Evolutionary conservation across 2,888 invertebrate genomes (phyloP), one percentile per base, ranked within the genome.

Genomic region (Ochlodes sylvanus): DNA sequence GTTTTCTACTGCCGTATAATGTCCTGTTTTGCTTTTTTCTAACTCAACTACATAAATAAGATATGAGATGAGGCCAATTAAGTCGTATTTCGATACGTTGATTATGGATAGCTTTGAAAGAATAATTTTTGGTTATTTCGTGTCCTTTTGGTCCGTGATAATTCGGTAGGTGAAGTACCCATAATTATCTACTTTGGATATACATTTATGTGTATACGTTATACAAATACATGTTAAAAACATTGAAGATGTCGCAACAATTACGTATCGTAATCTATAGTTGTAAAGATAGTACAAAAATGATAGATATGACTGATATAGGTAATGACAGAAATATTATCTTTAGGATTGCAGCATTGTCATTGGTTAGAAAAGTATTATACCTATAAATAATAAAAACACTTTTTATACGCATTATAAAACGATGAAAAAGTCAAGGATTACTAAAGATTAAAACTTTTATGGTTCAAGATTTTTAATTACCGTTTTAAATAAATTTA

Each of bases 211-310:
- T 2, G 27, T 27, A 27, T 27, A 27, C 47, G 17, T 47, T 47
- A 17, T 47, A 27, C 7, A 55, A 55, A 55, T 55, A 55, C 4
- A 27, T 55, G 6, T 41, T 14, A 63, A 63, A 44, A 42, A 54
- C 44, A 57, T 65, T 57, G 38, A 50, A 32, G 21, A 65, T 38
- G 27, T 50, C 38, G 62, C 19, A 65, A 65, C 10, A 58, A 41
- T 32, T 41, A 58, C 58, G 52, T 38, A 58, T 54, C 42, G 47
- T 63, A 61, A 58, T 58, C 58, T 50, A 50, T 57, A 65, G 57
- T 57, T 57, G 57, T 65, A 65, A 65, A 65, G 64, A 68, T 62
- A 65, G 41, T 44, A 68, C 12, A 56, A 62, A 62, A 62, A 62
- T 50, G 41, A 56, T 47, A 57, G 19, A 50, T 57, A 65, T 17